Evolutionary conservation across 2,113 vertebrate genomes (phyloP).

Genomic region (Calidris pugnax): DNA sequence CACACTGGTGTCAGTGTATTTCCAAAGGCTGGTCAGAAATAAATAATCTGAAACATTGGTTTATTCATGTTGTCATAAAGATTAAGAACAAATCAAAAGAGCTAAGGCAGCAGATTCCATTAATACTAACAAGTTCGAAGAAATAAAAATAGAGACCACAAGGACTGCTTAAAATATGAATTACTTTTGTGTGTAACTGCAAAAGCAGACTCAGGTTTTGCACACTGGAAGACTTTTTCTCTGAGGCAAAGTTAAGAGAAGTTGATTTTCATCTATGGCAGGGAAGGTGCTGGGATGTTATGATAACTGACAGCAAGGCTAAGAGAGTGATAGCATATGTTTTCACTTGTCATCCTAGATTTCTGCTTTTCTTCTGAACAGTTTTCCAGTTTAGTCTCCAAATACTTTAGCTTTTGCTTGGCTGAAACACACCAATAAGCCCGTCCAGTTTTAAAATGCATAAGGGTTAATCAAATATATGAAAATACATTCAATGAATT

Average conservation of each 20-base stretch:
- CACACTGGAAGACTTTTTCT: background rate
- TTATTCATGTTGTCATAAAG: background rate
- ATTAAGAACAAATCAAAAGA: background rate
- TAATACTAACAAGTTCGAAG: background rate
- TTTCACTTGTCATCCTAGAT: background rate
- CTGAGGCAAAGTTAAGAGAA: background rate
- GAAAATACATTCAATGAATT: background rate
- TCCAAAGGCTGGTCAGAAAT: background rate
- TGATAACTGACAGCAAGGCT: background rate
- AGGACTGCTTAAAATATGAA: background rate
- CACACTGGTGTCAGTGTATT: background rate
- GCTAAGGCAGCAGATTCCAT: constrained; percentile 17
- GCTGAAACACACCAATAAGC: background rate
- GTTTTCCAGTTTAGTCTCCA: background rate
- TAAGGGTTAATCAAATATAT: background rate
- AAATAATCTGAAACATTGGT: background rate
- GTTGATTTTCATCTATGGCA: background rate
- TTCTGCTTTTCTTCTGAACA: background rate
- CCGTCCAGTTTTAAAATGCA: background rate
- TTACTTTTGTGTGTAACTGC: background rate
- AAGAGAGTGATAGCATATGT: background rate
- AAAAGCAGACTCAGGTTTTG: background rate
- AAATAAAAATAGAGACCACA: background rate
- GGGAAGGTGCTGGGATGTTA: background rate
- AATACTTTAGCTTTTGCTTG: background rate